Percentiles rank a stretch among this genome's conserved stretches.
These are phyloP conservation scores for Archocentrus centrarchus DNA, from an alignment of 2,113 vertebrate genomes.

Conservation along the genomic window DNA sequence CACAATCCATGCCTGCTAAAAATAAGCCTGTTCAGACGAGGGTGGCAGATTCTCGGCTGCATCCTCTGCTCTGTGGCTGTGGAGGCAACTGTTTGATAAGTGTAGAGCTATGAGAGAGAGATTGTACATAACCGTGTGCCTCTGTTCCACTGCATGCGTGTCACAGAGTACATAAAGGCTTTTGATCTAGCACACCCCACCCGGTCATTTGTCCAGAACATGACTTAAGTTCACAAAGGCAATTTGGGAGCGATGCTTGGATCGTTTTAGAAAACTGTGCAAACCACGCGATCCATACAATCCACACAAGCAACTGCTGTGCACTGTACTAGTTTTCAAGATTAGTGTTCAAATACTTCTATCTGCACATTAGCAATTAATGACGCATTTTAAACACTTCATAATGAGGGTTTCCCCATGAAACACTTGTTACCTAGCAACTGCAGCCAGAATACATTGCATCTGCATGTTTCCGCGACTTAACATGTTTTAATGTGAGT, in stretches of 20 bases:
- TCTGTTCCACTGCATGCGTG: constrained; percentile 28
- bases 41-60: constrained; percentile 72
- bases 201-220: neutral
- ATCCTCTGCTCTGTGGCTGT: constrained; percentile 62
- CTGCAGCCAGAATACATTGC: constrained; percentile 72
- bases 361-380: constrained; percentile 76
- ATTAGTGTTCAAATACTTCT: constrained; percentile 41
- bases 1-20: constrained; percentile 77
- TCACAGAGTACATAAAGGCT: constrained; percentile 10
- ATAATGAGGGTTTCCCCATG: constrained; percentile 78
- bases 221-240: neutral
- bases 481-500: constrained; percentile 63
- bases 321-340: constrained; percentile 18
- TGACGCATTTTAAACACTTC: constrained; percentile 79
- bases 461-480: constrained; percentile 52
- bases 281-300: neutral
- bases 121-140: constrained; percentile 36
- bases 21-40: constrained; percentile 77
- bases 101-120: constrained; percentile 46
- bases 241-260: neutral
- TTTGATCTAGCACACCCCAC: constrained; percentile 25
- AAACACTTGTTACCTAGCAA: constrained; percentile 85
- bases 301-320: neutral
- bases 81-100: constrained; percentile 70
- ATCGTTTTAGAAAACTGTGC: neutral